Evolutionary conservation across 2,888 invertebrate species (phyloP).

Genomic region (Mythimna albipuncta): DNA sequence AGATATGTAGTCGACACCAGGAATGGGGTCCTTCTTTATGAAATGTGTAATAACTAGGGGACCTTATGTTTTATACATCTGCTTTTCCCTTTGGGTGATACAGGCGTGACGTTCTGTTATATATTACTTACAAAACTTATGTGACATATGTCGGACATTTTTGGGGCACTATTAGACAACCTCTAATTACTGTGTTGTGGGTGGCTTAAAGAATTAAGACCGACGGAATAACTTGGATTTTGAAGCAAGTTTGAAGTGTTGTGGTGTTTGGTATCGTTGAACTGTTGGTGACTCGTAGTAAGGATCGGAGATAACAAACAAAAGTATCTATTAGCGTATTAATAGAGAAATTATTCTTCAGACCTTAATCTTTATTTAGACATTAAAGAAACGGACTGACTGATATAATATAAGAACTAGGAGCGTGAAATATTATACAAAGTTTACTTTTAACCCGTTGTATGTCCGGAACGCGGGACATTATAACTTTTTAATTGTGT

Average conservation of each 20-base stretch:
- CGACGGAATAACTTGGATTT: slow-evolving; percentile 17
- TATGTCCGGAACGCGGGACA: too few relatives aligned
- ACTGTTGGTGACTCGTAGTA: too few relatives aligned
- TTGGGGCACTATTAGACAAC: slow-evolving; percentile 18
- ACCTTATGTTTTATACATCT: not conserved
- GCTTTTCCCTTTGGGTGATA: not conserved
- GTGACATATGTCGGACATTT: slow-evolving; percentile 12
- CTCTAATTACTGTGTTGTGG: slow-evolving; percentile 22
- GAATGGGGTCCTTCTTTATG: not conserved
- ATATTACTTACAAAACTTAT: not conserved
- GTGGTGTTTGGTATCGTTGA: too few relatives aligned
- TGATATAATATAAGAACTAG: too few relatives aligned
- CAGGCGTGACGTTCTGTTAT: not conserved
- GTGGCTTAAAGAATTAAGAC: slow-evolving; percentile 1
- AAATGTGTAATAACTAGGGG: not conserved
- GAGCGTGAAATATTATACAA: too few relatives aligned
- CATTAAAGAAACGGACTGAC: too few relatives aligned
- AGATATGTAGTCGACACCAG: not conserved
- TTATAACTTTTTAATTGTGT: too few relatives aligned
- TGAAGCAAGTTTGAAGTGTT: not conserved
- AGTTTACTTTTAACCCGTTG: too few relatives aligned
- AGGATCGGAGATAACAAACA: too few relatives aligned
- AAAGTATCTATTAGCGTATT: too few relatives aligned
- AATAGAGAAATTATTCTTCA: too few relatives aligned
- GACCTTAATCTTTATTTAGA: too few relatives aligned